Conservation (phyloP, 1,140 invertebrate species). For the Cyclina sinensis region DNA sequence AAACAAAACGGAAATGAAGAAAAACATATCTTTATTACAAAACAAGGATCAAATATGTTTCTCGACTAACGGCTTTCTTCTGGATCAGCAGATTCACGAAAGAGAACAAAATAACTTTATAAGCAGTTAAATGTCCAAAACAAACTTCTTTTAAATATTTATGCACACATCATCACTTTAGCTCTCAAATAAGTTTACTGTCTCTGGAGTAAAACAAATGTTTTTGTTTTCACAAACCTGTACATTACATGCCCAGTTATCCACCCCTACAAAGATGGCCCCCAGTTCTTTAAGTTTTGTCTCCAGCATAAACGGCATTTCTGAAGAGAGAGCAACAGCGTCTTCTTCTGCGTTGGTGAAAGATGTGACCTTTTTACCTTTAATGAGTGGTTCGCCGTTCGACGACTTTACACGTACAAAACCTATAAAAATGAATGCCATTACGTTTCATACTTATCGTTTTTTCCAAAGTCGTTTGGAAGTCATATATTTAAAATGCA, state of each 20-base stretch:
- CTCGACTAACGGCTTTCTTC: not conserved
- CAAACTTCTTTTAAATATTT: no score
- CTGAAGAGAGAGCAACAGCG: slow-evolving; percentile 66
- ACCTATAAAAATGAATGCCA: no score
- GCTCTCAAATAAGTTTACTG: not conserved
- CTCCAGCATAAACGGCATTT: slow-evolving; percentile 80
- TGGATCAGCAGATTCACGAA: not conserved
- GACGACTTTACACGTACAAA: slow-evolving; percentile 72
- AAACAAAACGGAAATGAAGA: slow-evolving; percentile 7
- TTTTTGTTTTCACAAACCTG: slow-evolving; percentile 57
- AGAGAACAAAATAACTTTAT: not conserved
- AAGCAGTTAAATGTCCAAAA: not conserved
- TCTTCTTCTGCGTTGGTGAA: slow-evolving; percentile 80
- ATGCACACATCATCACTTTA: no score
- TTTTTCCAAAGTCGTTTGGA: no score
- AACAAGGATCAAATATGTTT: not conserved
- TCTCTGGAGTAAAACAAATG: not conserved
- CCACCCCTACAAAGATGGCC: slow-evolving; percentile 69
- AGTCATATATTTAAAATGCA: no score
- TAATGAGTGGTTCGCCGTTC: slow-evolving; percentile 73
- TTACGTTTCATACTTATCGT: no score
- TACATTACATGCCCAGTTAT: slow-evolving; percentile 68
- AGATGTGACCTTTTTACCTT: slow-evolving; percentile 75
- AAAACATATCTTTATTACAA: no score
- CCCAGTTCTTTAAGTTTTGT: slow-evolving; percentile 75